A percentile compares a stretch with the other conserved stretches of the same genome.
Conservation (phyloP, 1,140 invertebrate genomes). For the Cydia pomonella region DNA sequence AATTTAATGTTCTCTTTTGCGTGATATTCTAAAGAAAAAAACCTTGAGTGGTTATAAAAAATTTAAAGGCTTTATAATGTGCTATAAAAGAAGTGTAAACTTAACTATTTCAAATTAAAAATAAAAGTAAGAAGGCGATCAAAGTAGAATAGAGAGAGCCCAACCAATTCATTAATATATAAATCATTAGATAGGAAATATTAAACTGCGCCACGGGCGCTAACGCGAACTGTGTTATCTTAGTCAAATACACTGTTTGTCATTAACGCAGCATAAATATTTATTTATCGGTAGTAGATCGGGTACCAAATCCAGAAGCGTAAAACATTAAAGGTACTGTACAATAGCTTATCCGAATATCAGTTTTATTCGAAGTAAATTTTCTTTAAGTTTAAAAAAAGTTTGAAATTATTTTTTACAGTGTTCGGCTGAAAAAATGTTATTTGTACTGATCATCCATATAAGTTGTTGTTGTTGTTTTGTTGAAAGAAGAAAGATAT, state of each 20-base stretch:
- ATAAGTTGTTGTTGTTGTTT: too few species aligned
- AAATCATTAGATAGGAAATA: constrained; percentile 32
- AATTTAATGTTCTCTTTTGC: background rate
- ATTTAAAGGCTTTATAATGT: background rate
- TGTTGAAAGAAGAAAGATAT: too few species aligned
- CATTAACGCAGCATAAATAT: constrained; percentile 73
- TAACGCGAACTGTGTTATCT: constrained; percentile 52
- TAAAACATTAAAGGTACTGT: constrained; percentile 43
- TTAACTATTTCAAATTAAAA: background rate
- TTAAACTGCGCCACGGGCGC: constrained; percentile 46
- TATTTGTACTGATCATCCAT: too few species aligned
- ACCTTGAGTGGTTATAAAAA: background rate
- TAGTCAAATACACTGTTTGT: constrained; percentile 60
- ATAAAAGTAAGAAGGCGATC: constrained; percentile 3
- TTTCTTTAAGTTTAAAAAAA: too few species aligned
- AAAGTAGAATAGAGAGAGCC: background rate
- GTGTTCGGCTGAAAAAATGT: too few species aligned
- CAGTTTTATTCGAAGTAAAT: background rate
- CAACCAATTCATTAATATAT: constrained; percentile 49
- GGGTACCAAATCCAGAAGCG: constrained; percentile 61
- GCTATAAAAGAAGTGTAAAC: background rate
- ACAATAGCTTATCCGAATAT: constrained; percentile 35
- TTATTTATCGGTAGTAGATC: constrained; percentile 58
- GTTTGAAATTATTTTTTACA: too few species aligned
- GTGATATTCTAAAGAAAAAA: background rate